Percentiles rank a stretch among this genome's conserved stretches.
Evolutionary conservation across 2,797 vertebrate genomes (phyloP).

Genomic region (Selene dorsalis): DNA sequence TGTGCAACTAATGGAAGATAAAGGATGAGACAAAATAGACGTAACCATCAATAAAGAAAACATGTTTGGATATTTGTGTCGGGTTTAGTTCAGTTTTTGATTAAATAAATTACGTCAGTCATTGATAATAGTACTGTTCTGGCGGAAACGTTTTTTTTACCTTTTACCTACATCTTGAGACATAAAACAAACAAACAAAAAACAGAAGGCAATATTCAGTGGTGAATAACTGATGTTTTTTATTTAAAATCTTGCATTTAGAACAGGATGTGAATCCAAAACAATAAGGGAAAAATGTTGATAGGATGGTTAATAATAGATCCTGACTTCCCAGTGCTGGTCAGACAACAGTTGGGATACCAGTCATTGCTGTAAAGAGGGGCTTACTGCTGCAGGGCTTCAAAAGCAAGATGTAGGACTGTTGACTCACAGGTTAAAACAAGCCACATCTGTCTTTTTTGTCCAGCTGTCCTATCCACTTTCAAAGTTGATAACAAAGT

Average conservation of each 20-base stretch:
- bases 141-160: too few relatives aligned
- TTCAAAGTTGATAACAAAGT: constrained; percentile 47
- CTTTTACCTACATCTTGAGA: too few relatives aligned
- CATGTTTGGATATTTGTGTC: background rate
- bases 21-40: background rate
- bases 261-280: background rate
- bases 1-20: constrained; percentile 35
- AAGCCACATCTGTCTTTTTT: constrained; percentile 55
- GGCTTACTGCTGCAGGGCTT: constrained; percentile 54
- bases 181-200: too few relatives aligned
- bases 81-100: background rate
- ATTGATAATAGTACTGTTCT: background rate
- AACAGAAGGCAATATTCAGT: too few relatives aligned
- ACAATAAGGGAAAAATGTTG: constrained; percentile 40
- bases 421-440: constrained; percentile 79
- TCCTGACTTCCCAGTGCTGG: constrained; percentile 18
- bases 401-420: constrained; percentile 50
- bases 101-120: too few relatives aligned
- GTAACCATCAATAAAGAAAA: background rate
- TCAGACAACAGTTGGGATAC: constrained; percentile 74
- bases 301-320: constrained; percentile 67
- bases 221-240: too few relatives aligned
- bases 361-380: constrained; percentile 48
- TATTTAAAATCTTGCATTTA: too few relatives aligned
- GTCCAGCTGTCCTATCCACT: constrained; percentile 39